These are phyloP conservation scores for Orthosia incerta DNA, from an alignment of 2,888 invertebrate genomes.

Conservation along the genomic window DNA sequence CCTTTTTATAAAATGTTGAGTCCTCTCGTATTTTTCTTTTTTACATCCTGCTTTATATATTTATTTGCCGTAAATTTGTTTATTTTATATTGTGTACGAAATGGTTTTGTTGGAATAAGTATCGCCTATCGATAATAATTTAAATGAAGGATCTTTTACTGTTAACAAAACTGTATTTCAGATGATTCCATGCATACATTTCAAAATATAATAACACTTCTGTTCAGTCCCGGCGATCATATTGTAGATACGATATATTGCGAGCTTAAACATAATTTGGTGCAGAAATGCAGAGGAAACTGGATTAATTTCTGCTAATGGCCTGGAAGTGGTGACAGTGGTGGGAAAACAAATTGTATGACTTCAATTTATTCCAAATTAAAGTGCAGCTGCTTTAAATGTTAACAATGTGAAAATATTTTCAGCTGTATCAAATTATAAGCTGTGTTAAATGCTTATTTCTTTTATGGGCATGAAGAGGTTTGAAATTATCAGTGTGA, in stretches of 20 bases:
- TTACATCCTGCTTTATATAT: slow-evolving; percentile 25
- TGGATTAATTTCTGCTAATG: slow-evolving; percentile 77
- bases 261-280: slow-evolving; percentile 59
- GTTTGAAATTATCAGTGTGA: not conserved
- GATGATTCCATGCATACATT: slow-evolving; percentile 6
- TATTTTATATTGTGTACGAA: slow-evolving; percentile 24
- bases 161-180: slow-evolving; percentile 2
- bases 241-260: slow-evolving; percentile 21
- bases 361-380: slow-evolving; percentile 70
- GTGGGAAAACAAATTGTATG: slow-evolving; percentile 75
- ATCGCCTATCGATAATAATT: slow-evolving; percentile 10
- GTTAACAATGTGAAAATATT: slow-evolving; percentile 19
- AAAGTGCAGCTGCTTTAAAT: slow-evolving; percentile 24
- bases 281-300: slow-evolving; percentile 72
- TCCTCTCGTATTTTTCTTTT: slow-evolving; percentile 44
- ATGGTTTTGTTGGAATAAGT: slow-evolving; percentile 35
- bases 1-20: slow-evolving; percentile 61
- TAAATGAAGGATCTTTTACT: not conserved
- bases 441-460: not conserved
- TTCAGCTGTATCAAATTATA: slow-evolving; percentile 15
- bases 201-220: slow-evolving; percentile 16
- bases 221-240: not conserved
- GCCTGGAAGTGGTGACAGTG: slow-evolving; percentile 74
- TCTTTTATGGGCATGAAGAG: not conserved
- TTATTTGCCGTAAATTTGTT: slow-evolving; percentile 41